Percentiles rank a stretch among this genome's conserved stretches.
Conservation (phyloP, 2,888 invertebrate genomes). For the Coelopa pilipes region DNA sequence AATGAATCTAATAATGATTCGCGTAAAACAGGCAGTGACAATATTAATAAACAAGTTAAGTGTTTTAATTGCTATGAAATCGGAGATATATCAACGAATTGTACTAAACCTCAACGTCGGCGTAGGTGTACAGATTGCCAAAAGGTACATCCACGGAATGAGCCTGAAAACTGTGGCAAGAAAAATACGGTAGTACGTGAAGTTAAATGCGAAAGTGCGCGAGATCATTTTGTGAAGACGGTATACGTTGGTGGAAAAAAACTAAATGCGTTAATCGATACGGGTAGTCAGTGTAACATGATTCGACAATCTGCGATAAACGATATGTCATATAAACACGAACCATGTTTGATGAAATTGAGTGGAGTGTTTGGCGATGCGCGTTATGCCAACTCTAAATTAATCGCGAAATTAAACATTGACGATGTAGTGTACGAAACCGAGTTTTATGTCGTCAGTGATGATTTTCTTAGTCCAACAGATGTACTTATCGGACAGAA, state of each 20-base stretch:
- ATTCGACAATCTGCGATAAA: not conserved
- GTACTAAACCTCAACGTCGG: not conserved
- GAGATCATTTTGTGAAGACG: not conserved
- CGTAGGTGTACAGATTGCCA: not conserved
- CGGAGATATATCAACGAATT: not conserved
- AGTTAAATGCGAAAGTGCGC: not conserved
- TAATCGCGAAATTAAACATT: not conserved
- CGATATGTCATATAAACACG: not conserved
- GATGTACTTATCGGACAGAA: not conserved
- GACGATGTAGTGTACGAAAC: not conserved
- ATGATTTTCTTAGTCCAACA: not conserved
- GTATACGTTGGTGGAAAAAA: not conserved
- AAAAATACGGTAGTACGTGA: not conserved
- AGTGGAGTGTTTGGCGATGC: constrained; percentile 25
- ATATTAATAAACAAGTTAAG: not conserved
- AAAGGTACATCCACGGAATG: not conserved
- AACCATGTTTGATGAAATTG: constrained; percentile 13
- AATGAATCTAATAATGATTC: not conserved
- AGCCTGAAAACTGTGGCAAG: constrained; percentile 8
- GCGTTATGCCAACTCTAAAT: constrained; percentile 9
- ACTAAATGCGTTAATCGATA: not conserved
- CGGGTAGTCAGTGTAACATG: not conserved
- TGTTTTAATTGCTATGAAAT: not conserved
- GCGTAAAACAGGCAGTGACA: not conserved
- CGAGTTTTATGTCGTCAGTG: not conserved